A percentile compares a stretch with the other conserved stretches of the same genome.
phyloP scores from a whole-genome alignment of 2,888 invertebrate species.

The Conus canariensis region DNA sequence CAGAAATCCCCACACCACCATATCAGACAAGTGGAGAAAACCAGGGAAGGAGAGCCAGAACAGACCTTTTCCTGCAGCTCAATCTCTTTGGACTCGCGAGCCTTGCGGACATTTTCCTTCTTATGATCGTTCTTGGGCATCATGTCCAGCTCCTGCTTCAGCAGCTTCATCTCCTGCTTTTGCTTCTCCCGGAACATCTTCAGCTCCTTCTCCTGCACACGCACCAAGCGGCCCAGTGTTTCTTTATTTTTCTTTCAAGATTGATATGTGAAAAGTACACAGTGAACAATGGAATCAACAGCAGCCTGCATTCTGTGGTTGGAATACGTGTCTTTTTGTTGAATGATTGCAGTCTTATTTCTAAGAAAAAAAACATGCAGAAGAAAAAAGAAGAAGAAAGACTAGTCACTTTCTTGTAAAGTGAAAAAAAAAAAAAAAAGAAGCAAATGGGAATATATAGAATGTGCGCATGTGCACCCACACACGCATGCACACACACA shows the following conservation, averaged over 20 bases:
- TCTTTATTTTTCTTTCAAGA: too few relatives aligned
- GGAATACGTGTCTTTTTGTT: too few relatives aligned
- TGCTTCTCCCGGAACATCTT: conserved; percentile 95
- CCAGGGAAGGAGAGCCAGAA: background rate
- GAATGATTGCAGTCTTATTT: background rate
- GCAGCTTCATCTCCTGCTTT: conserved; percentile 93
- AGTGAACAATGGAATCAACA: too few relatives aligned
- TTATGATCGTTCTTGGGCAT: conserved; percentile 89
- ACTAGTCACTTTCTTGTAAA: too few relatives aligned
- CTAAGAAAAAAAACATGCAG: too few relatives aligned
- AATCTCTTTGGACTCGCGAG: conserved; percentile 92
- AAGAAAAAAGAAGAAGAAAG: too few relatives aligned
- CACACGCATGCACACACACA: background rate
- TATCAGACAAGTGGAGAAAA: too few relatives aligned
- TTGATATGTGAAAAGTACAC: too few relatives aligned
- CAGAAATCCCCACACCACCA: too few relatives aligned
- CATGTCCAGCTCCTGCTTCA: conserved; percentile 94
- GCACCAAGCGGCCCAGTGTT: background rate
- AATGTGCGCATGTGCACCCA: background rate
- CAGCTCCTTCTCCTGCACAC: conserved; percentile 89
- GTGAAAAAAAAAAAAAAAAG: too few relatives aligned
- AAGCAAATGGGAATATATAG: too few relatives aligned
- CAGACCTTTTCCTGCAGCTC: conserved; percentile 89
- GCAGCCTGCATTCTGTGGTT: too few relatives aligned
- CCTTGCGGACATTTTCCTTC: conserved; percentile 87